These are phyloP conservation scores for Dilophus febrilis DNA, from an alignment of 2,888 invertebrate genomes.

Conservation along the genomic window DNA sequence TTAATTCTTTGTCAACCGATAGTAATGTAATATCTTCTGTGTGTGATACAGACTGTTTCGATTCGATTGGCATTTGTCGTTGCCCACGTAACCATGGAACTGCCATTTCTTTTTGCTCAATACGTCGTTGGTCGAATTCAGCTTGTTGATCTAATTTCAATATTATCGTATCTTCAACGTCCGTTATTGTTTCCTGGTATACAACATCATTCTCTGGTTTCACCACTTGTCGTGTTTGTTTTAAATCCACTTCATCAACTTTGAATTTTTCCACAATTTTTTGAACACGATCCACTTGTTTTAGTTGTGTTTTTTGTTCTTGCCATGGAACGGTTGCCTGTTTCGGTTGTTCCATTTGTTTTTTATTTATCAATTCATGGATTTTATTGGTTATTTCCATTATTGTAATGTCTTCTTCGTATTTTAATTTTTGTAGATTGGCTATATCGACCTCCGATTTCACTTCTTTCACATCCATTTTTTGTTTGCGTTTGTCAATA, in stretches of 20 bases:
- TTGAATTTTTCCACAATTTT: constrained; percentile 29
- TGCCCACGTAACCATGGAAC: constrained; percentile 13
- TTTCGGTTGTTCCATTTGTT: constrained; percentile 19
- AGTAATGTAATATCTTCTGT: constrained; percentile 26
- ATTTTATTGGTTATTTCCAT: constrained; percentile 27
- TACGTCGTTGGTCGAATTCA: background rate
- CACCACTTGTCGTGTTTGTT: constrained; percentile 18
- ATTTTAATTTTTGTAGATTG: constrained; percentile 25
- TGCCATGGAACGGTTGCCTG: constrained; percentile 23
- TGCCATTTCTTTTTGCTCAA: background rate
- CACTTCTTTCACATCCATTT: constrained; percentile 15
- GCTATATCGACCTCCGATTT: constrained; percentile 29
- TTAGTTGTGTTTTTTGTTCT: constrained; percentile 27
- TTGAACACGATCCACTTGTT: constrained; percentile 27
- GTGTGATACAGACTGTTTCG: constrained; percentile 21
- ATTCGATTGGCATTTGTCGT: constrained; percentile 16
- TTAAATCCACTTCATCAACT: constrained; percentile 31
- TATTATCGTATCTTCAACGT: constrained; percentile 39
- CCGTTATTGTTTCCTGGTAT: constrained; percentile 36
- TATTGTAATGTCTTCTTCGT: constrained; percentile 27
- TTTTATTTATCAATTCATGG: constrained; percentile 24
- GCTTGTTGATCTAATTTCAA: constrained; percentile 29
- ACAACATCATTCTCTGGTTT: constrained; percentile 19
- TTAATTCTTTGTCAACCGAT: constrained; percentile 23
- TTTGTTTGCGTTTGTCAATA: background rate